phyloP scores from a whole-genome alignment of 53 echinoderm and acorn worm genomes.

The Henricia sp. region DNA sequence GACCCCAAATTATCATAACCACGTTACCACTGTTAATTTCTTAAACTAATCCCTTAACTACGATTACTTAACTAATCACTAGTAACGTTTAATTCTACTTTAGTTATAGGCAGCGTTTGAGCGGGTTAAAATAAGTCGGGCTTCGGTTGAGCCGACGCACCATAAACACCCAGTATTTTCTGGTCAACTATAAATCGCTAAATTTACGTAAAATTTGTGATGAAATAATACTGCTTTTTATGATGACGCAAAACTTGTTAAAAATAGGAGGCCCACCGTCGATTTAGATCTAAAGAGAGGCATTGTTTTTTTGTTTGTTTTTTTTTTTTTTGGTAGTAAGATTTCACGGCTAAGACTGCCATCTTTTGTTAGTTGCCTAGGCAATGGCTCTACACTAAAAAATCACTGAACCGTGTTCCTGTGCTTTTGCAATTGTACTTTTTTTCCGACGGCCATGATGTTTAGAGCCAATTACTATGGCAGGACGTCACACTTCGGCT shows the following conservation, averaged over 20 bases:
- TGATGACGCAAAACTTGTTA: slow-evolving; percentile 34
- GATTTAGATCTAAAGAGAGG: too few relatives aligned
- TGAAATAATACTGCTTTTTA: slow-evolving; percentile 49
- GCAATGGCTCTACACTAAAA: too few relatives aligned
- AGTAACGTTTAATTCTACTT: slow-evolving; percentile 56
- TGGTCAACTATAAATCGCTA: neutral
- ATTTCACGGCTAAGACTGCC: too few relatives aligned
- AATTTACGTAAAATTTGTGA: neutral
- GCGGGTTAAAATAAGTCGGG: slow-evolving; percentile 61
- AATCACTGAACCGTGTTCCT: too few relatives aligned
- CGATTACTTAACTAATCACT: slow-evolving; percentile 43
- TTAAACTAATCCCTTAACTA: neutral
- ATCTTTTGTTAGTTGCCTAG: too few relatives aligned
- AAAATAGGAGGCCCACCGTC: neutral
- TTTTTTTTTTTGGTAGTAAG: too few relatives aligned
- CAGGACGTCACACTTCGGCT: too few relatives aligned
- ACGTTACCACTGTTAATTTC: slow-evolving; percentile 3
- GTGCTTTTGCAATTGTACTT: too few relatives aligned
- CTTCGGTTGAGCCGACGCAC: slow-evolving; percentile 44
- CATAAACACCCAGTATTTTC: slow-evolving; percentile 38
- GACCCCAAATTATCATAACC: slow-evolving; percentile 24
- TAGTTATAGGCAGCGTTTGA: slow-evolving; percentile 71
- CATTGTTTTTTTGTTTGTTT: too few relatives aligned
- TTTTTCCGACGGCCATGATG: too few relatives aligned
- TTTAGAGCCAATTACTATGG: too few relatives aligned